A percentile compares a stretch with the other conserved stretches of the same genome.
Evolutionary conservation across 2,113 vertebrate species (phyloP).

Genomic region (Oncorhynchus mykiss): DNA sequence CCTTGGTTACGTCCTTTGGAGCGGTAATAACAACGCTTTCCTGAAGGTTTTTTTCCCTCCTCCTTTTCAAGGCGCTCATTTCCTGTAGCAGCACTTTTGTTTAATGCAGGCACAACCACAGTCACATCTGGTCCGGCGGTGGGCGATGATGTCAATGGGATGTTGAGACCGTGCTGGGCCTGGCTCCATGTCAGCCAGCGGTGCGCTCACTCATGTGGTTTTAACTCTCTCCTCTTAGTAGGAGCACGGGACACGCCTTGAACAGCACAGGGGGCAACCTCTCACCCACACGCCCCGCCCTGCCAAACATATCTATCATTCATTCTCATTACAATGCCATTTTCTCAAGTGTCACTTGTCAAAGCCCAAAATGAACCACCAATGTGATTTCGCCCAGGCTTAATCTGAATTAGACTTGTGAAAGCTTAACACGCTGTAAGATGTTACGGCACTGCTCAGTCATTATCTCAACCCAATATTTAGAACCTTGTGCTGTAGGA

Average conservation of each 20-base stretch:
- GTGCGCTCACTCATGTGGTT: conserved; percentile 63
- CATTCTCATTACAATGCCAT: conserved; percentile 55
- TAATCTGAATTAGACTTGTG: conserved; percentile 72
- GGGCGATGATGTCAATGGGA: conserved; percentile 73
- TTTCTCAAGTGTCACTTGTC: conserved; percentile 63
- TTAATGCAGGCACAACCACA: conserved; percentile 69
- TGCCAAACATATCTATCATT: conserved; percentile 37
- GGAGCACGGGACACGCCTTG: conserved; percentile 22
- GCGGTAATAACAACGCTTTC: conserved; percentile 53
- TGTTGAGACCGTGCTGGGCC: conserved; percentile 53
- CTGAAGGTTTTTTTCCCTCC: conserved; percentile 32
- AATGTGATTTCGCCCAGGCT: conserved; percentile 11
- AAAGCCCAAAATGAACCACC: conserved; percentile 63
- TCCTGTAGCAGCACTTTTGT: conserved; percentile 68
- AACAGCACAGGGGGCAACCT: not conserved
- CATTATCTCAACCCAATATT: conserved; percentile 52
- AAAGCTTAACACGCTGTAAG: conserved; percentile 61
- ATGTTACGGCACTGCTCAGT: conserved; percentile 49
- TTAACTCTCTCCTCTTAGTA: conserved; percentile 37
- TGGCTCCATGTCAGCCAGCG: conserved; percentile 65
- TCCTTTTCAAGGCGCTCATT: conserved; percentile 63
- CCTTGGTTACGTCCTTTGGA: conserved; percentile 43
- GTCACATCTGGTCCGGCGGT: conserved; percentile 76
- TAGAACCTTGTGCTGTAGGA: conserved; percentile 3
- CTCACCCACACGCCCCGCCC: conserved; percentile 6